Base-by-base conservation (phyloP, 2,888 invertebrate genomes). In the Aspidiotus rigidus region DNA sequence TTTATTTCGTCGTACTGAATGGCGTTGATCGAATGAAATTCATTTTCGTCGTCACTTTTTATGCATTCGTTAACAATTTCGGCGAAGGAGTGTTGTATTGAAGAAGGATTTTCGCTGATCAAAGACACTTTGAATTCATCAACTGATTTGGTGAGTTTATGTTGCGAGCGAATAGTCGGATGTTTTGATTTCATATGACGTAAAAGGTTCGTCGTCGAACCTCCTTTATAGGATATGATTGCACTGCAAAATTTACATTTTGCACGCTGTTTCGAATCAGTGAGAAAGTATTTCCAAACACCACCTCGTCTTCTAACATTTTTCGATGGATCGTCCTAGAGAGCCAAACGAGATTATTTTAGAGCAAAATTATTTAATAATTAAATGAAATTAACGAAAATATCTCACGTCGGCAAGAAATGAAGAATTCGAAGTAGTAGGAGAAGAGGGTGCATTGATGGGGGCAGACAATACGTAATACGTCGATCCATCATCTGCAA, bases 51-150 rank as follows among this genome's bases (percentile, higher is more conserved):
- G 67, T 67, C 67, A 39, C 67, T 67, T 40, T 67, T 67, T 1
- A 67, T 60, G 9, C 67, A 67, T 39, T 67, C 67, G 49, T 60
- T 67, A 39, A 67, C 67, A n/a, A 67, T 67, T 60, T 67, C 67
- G 1, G 67, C 67, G 15, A 67, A 60, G 1, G 67, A 59, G 16
- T 67, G 67, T 49, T 67, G 67, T 39, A 67, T 67, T 0, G 67
- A 67, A 8, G 41, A 42, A 13, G 9, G 11, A 28, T 28, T 28
- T 28, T 28, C 28, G 8, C 39, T 67, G 9, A 9, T 6, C 13
- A 40, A 0, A 0, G 59, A 28, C 1, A 59, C 10, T 11, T 59
- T 44, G 10, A 49, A 39, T 13, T 49, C 39, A 3, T 67, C 67
- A 16, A 39, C 13, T 9, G 64, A 42, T 57, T 41, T 57, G 10